Percentiles rank a stretch among this genome's conserved stretches.
These are phyloP conservation scores for Hozukius guyotensis DNA, from an alignment of 2,797 vertebrate species.

Conservation along the genomic window DNA sequence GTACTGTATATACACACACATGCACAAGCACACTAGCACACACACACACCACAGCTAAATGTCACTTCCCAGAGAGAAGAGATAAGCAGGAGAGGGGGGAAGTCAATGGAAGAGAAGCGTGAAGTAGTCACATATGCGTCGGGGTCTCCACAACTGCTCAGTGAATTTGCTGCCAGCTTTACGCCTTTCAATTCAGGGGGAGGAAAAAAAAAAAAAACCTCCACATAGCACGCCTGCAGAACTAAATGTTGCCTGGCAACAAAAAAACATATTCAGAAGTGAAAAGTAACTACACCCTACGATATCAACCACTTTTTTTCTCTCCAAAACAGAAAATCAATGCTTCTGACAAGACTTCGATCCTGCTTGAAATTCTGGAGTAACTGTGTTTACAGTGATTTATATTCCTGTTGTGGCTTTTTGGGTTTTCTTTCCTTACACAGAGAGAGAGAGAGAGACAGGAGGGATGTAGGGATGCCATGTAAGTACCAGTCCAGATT, in stretches of 20 bases:
- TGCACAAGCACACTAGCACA: background rate
- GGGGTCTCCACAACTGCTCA: slow-evolving; percentile 39
- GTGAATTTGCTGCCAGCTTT: slow-evolving; percentile 45
- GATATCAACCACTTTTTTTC: background rate
- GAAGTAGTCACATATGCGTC: slow-evolving; percentile 42
- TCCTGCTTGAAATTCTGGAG: slow-evolving; percentile 9
- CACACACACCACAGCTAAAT: slow-evolving; percentile 31
- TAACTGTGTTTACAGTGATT: slow-evolving; percentile 20
- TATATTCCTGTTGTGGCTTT: background rate
- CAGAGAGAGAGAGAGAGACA: background rate
- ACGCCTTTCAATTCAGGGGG: slow-evolving; percentile 13
- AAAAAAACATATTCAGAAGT: slow-evolving; percentile 17
- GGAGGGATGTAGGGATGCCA: background rate
- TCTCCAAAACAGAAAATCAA: slow-evolving; percentile 38
- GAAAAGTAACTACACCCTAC: slow-evolving; percentile 24
- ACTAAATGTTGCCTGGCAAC: slow-evolving; percentile 63
- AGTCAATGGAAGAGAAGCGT: slow-evolving; percentile 55
- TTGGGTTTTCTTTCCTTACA: background rate
- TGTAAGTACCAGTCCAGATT: background rate
- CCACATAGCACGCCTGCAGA: slow-evolving; percentile 16
- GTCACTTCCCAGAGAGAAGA: slow-evolving; percentile 29
- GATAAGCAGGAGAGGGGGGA: slow-evolving; percentile 53
- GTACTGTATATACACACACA: background rate
- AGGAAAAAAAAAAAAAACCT: background rate
- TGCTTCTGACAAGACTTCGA: slow-evolving; percentile 26